Evolutionary conservation across 2,888 invertebrate species (phyloP).

Genomic region (Erpobdella octoculata): DNA sequence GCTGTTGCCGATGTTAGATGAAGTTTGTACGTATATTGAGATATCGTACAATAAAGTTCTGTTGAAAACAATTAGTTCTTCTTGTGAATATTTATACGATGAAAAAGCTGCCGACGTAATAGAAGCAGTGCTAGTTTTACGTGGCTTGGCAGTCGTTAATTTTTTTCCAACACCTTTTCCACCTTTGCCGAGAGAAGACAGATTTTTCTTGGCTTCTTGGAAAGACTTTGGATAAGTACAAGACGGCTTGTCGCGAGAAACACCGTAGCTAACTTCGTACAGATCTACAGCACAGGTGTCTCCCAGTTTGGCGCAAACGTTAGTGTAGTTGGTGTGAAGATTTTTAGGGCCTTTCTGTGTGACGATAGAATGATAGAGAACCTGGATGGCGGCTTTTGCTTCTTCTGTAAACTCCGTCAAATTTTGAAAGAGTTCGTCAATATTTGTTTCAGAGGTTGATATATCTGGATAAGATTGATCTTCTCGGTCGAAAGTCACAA

Average conservation of each 20-base stretch:
- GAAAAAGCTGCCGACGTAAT: background rate
- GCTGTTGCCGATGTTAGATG: background rate
- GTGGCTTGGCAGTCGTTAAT: background rate
- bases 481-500: background rate
- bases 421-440: background rate
- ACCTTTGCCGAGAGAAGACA: background rate
- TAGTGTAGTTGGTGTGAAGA: constrained; percentile 28
- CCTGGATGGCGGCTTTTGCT: constrained; percentile 19
- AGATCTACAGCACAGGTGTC: constrained; percentile 39
- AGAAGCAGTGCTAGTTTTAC: background rate
- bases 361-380: constrained; percentile 19
- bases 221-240: background rate
- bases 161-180: background rate
- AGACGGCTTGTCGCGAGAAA: constrained; percentile 13
- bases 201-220: background rate
- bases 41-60: too few species aligned
- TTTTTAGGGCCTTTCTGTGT: constrained; percentile 22
- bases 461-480: too few species aligned
- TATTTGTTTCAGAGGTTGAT: background rate
- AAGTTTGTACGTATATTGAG: too few species aligned
- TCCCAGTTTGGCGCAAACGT: constrained; percentile 38
- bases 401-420: background rate
- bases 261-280: too few species aligned
- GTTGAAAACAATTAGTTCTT: background rate
- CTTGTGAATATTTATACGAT: too few species aligned